Base-by-base conservation (phyloP, 2,797 vertebrate species). In the Sylvia borin region DNA sequence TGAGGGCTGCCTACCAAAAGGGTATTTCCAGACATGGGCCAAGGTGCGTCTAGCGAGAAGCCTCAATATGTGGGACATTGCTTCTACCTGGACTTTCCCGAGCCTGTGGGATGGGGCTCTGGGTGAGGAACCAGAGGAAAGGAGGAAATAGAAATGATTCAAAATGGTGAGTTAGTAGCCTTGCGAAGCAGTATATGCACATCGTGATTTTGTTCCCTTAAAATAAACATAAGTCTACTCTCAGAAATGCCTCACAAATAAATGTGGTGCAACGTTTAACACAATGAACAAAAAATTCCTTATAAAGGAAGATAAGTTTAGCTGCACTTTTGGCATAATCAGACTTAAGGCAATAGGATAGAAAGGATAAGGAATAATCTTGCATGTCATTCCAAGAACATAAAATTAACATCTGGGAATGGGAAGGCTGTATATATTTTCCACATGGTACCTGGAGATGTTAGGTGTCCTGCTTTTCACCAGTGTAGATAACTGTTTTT, bases 131-230 rank as follows among this genome's bases (percentile, higher is more conserved):
- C 13, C 9, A 27, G 43, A 51, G 29, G 27, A 76, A 48, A 24
- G 4, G 7, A 32, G 3, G 7, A 10, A 4, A 20, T 6, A 16
- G 24, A 58, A 16, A 21, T 18, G 7, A 19, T n/a, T 60, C 60
- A 16, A 66, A 74, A 36, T 2, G 1, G 10, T 34, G 54, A 72
- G 7, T 54, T 40, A 17, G 45, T 21, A 62, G 19, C 16, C 18
- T 70, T 57, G 27, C 1, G 0, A 47, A 78, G 26, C 43, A 29
- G 16, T 22, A 9, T 5, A 2, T 29, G 9, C 3, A 5, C 8
- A 9, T 15, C 14, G 18, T 60, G 61, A 25, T 31, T 66, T 51
- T 22, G 11, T 74, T 20, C 29, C 34, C 14, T 64, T 60, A 32
- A 66, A 67, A 36, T 21, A 22, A 24, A 11, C 9, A 2, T 14